phyloP scores from a whole-genome alignment of 1,140 invertebrate species.

The Chionoecetes opilio region DNA sequence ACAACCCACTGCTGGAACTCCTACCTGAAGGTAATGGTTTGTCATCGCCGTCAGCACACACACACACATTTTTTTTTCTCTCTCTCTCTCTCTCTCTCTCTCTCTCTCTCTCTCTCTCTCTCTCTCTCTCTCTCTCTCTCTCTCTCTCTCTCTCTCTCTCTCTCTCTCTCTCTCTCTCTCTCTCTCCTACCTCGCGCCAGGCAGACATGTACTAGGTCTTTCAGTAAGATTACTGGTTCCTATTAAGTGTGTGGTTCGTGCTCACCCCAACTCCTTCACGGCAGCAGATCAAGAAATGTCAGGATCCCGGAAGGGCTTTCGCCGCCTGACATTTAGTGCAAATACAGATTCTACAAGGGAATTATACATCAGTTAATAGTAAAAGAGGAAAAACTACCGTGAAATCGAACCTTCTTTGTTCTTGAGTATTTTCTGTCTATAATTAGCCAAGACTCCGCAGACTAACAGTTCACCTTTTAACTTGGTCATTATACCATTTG shows the following conservation, averaged over 20 bases:
- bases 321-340: background rate
- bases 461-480: background rate
- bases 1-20: background rate
- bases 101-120: conserved; percentile 34
- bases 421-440: too few relatives aligned
- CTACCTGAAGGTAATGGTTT: background rate
- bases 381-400: background rate
- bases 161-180: conserved; percentile 31
- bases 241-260: background rate
- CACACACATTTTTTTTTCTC: background rate
- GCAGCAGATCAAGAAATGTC: background rate
- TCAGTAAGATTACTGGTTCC: too few relatives aligned
- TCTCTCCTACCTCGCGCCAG: background rate
- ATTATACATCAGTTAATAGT: background rate
- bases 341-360: background rate
- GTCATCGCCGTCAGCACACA: conserved; percentile 4
- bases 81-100: background rate
- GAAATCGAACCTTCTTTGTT: too few relatives aligned
- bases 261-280: background rate
- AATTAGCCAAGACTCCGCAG: background rate
- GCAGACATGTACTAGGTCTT: too few relatives aligned
- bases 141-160: background rate
- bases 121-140: background rate
- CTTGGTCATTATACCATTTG: background rate
- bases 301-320: background rate